phyloP scores from a whole-genome alignment of 2,113 vertebrate genomes.

The Ptyas mucosa region DNA sequence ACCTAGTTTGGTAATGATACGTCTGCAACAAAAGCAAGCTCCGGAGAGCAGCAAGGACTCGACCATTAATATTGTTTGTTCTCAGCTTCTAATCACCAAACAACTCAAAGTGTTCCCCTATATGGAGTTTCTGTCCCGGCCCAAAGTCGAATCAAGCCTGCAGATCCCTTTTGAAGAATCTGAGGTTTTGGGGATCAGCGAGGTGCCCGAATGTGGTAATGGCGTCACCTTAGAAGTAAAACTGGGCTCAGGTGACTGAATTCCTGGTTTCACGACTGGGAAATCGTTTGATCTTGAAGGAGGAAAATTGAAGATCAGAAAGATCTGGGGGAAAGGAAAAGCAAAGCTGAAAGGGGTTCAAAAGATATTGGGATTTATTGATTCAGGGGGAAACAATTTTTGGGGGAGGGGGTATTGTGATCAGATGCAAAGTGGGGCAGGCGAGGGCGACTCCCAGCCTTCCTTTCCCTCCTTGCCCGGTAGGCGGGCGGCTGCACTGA shows the following conservation, averaged over 20 bases:
- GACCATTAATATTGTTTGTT: not conserved
- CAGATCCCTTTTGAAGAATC: not conserved
- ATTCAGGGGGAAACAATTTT: not conserved
- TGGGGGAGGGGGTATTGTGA: not conserved
- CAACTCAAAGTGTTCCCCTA: not conserved
- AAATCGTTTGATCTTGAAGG: not conserved
- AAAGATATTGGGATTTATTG: not conserved
- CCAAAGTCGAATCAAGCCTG: not conserved
- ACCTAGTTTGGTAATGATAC: not conserved
- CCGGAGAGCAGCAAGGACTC: not conserved
- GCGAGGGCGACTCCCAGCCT: not conserved
- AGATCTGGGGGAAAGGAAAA: not conserved
- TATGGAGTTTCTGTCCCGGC: not conserved
- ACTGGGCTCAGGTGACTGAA: not conserved
- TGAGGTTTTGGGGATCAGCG: not conserved
- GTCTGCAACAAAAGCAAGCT: not conserved
- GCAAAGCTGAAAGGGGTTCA: no score
- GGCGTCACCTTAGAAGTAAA: not conserved
- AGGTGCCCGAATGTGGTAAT: not conserved
- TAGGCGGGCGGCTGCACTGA: not conserved
- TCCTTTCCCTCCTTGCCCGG: not conserved
- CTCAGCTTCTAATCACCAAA: not conserved
- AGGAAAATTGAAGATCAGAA: not conserved
- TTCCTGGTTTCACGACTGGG: not conserved
- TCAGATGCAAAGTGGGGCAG: not conserved